These are phyloP conservation scores for Dromas ardeola DNA, from an alignment of 2,113 vertebrate genomes.

Conservation along the genomic window DNA sequence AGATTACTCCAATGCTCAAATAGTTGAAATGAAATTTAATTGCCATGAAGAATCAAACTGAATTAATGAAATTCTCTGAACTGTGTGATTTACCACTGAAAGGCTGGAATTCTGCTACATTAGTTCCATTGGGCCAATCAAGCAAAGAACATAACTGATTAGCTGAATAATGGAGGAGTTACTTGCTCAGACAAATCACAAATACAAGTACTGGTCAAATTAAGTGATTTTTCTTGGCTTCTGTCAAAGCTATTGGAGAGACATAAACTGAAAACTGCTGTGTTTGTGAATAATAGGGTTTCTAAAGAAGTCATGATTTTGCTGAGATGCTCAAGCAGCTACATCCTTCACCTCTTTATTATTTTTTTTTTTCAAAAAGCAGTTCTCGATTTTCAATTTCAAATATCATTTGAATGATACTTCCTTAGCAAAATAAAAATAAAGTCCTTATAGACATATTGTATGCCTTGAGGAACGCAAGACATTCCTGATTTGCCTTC, in stretches of 20 bases:
- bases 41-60: not conserved
- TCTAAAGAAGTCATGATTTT: not conserved
- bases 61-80: not conserved
- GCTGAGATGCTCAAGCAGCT: not conserved
- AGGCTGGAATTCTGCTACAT: not conserved
- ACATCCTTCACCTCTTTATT: not conserved
- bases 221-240: not conserved
- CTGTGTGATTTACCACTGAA: not conserved
- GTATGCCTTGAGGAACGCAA: not conserved
- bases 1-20: not conserved
- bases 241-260: not conserved
- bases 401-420: not conserved
- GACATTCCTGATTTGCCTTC: not conserved
- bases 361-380: not conserved
- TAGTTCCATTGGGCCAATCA: not conserved
- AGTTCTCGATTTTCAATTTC: not conserved
- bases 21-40: not conserved
- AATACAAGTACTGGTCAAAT: not conserved
- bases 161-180: not conserved
- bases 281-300: not conserved
- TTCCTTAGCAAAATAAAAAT: not conserved
- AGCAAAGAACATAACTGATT: not conserved
- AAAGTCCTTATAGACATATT: not conserved
- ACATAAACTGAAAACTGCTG: not conserved
- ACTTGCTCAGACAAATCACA: not conserved